Evolutionary conservation across 1,140 invertebrate genomes (phyloP).

Genomic region (Melipona quadrifasciata): DNA sequence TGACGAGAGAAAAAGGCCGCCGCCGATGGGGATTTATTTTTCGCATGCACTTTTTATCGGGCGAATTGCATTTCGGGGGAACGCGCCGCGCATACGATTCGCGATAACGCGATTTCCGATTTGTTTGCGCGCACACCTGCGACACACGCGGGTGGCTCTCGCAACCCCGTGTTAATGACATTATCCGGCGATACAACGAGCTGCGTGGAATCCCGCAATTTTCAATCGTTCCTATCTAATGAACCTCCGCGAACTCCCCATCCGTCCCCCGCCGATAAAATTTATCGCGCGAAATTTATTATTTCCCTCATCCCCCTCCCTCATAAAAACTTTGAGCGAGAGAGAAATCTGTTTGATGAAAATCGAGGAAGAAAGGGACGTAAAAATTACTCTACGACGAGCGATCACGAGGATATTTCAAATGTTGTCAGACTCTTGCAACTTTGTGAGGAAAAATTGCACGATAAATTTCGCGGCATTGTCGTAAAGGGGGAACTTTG

Average conservation of each 20-base stretch:
- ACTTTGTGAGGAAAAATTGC: too few relatives aligned
- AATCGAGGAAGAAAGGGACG: not conserved
- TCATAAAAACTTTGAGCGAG: not conserved
- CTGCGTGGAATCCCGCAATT: not conserved
- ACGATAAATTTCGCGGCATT: too few relatives aligned
- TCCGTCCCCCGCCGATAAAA: not conserved
- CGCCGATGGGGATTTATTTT: conserved; percentile 5
- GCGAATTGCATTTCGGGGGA: conserved; percentile 20
- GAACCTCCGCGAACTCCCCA: not conserved
- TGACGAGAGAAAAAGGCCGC: not conserved
- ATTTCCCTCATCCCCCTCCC: too few relatives aligned
- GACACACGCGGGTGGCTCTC: too few relatives aligned
- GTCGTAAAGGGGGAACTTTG: too few relatives aligned
- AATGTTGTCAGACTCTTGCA: too few relatives aligned
- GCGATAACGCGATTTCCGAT: conserved; percentile 26
- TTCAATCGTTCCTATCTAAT: conserved; percentile 12
- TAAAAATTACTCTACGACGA: too few relatives aligned
- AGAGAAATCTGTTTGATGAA: not conserved
- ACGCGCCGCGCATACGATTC: not conserved
- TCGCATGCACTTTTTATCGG: conserved; percentile 19
- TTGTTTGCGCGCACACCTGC: conserved; percentile 19
- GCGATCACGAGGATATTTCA: too few relatives aligned
- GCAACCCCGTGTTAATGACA: conserved; percentile 14
- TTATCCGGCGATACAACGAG: conserved; percentile 1
- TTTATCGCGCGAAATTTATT: not conserved